Evolutionary conservation across 2,888 invertebrate species (phyloP).

Genomic region (Nephrotoma appendiculata): DNA sequence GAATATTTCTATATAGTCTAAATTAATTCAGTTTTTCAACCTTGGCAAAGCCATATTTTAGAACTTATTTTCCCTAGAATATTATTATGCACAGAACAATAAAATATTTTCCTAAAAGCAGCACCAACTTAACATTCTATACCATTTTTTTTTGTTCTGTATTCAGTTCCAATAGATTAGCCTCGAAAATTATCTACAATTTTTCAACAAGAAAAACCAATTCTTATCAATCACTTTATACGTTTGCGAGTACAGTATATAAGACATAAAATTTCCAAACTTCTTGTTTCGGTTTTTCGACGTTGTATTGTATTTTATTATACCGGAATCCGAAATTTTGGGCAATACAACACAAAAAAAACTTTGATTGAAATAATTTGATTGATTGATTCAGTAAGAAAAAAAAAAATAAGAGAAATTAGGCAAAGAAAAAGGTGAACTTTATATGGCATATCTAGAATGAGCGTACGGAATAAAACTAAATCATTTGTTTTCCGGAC

Average conservation of each 20-base stretch:
- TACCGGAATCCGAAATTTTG: not conserved
- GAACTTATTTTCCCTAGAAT: not conserved
- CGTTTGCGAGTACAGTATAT: not conserved
- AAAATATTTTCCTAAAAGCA: not conserved
- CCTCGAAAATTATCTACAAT: not conserved
- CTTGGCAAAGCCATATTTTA: not conserved
- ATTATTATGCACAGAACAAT: not conserved
- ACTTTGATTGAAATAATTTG: not conserved
- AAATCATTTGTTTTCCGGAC: not conserved
- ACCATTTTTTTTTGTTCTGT: not conserved
- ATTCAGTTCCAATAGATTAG: not conserved
- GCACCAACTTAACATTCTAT: not conserved
- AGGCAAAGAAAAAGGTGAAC: not conserved
- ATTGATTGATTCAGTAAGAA: not conserved
- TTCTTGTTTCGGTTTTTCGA: not conserved
- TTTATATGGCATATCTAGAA: not conserved
- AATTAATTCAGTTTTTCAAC: no score
- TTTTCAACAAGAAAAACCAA: not conserved
- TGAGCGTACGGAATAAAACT: not conserved
- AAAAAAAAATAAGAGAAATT: not conserved
- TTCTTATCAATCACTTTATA: not conserved
- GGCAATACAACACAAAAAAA: not conserved
- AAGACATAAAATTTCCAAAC: not conserved
- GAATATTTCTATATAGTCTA: no score
- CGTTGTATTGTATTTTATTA: not conserved